These are phyloP conservation scores for Phaethon lepturus DNA, from an alignment of 2,113 vertebrate genomes.

Conservation along the genomic window DNA sequence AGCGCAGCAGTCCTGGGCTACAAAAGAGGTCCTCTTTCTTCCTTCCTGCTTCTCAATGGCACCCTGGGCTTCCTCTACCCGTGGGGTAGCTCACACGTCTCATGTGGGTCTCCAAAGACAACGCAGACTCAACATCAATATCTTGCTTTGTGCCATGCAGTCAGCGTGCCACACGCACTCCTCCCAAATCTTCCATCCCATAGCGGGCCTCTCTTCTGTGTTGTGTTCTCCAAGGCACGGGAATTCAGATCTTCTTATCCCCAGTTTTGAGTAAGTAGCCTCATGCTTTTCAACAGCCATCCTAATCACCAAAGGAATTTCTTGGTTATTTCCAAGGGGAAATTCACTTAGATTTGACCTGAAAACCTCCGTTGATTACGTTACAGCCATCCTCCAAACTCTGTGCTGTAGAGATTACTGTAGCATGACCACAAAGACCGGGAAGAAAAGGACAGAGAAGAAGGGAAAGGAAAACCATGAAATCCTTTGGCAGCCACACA, in stretches of 20 bases:
- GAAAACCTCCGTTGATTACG: background rate
- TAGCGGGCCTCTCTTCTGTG: background rate
- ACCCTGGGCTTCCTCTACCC: background rate
- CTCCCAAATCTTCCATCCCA: background rate
- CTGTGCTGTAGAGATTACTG: background rate
- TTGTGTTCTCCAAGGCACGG: background rate
- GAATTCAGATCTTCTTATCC: background rate
- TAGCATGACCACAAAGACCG: background rate
- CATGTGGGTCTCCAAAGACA: background rate
- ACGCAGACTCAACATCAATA: background rate
- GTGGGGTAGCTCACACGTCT: background rate
- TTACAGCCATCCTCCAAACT: background rate
- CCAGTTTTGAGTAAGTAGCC: background rate
- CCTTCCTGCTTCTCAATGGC: background rate
- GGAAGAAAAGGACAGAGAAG: background rate
- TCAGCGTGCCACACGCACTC: rapidly evolving
- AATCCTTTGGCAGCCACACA: background rate
- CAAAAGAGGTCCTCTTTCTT: background rate
- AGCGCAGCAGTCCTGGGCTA: background rate
- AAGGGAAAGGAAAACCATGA: background rate
- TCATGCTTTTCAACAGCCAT: background rate
- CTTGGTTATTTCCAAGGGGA: background rate
- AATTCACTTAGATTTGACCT: background rate
- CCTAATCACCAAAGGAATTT: background rate
- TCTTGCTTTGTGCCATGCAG: background rate